phyloP scores from a whole-genome alignment of 2,888 invertebrate genomes.

The Agapostemon virescens region DNA sequence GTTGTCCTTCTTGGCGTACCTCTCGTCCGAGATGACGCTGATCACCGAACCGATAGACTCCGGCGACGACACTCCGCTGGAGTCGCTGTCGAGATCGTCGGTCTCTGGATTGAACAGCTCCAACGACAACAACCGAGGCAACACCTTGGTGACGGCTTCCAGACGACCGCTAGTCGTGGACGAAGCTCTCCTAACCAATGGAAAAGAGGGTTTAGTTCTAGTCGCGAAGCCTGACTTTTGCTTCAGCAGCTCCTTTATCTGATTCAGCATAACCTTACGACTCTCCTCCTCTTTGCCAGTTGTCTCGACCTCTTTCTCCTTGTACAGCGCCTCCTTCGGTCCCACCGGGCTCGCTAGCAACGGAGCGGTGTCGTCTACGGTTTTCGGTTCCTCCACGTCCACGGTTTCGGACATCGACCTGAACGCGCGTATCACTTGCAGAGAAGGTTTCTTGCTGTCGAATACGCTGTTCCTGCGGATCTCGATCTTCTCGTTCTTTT shows the following conservation, averaged over 20 bases:
- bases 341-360: conserved; percentile 41
- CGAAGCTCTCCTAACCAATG: conserved; percentile 87
- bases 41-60: conserved; percentile 94
- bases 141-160: conserved; percentile 85
- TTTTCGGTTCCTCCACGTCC: conserved; percentile 44
- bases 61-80: conserved; percentile 92
- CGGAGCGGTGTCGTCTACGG: conserved; percentile 58
- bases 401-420: conserved; percentile 55
- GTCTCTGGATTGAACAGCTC: conserved; percentile 95
- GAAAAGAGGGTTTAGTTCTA: conserved; percentile 83
- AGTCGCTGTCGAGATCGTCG: conserved; percentile 94
- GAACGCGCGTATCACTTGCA: conserved; percentile 40
- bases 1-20: conserved; percentile 74
- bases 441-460: conserved; percentile 23
- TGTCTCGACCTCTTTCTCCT: conserved; percentile 39
- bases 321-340: conserved; percentile 24
- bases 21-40: conserved; percentile 87
- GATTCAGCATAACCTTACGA: conserved; percentile 85
- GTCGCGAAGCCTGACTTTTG: conserved; percentile 86
- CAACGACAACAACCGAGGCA: conserved; percentile 89
- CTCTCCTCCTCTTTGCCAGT: conserved; percentile 81
- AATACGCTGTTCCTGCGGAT: neutral
- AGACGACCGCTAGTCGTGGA: conserved; percentile 82
- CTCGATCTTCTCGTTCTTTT: conserved; percentile 23
- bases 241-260: conserved; percentile 87